Conservation (phyloP, 2,888 invertebrate genomes). For the Callinectes sapidus region DNA sequence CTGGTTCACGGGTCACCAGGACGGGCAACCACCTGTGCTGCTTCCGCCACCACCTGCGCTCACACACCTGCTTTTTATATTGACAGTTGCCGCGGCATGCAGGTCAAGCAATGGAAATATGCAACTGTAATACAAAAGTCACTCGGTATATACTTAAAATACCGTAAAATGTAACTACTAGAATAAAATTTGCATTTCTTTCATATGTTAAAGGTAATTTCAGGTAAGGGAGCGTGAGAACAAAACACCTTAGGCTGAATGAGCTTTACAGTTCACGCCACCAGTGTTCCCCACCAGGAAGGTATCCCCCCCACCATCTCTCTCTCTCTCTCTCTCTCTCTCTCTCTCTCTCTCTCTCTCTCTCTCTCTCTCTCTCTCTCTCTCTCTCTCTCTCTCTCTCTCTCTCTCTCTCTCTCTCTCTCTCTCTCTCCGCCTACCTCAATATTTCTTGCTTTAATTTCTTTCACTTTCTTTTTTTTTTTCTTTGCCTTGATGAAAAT, state of each 20-base stretch:
- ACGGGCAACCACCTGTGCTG: background rate
- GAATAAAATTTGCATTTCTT: background rate
- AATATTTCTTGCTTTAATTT: no score
- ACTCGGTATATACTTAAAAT: no score
- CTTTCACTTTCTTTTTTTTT: no score
- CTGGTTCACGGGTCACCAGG: background rate
- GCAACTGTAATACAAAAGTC: background rate
- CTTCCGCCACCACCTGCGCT: background rate
- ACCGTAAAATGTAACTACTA: background rate
- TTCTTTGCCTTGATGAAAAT: no score
- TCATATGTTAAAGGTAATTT: background rate
- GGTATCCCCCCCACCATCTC: background rate
- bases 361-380: background rate
- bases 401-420: background rate
- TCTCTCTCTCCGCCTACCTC: no score
- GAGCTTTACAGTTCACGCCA: background rate
- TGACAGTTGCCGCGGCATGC: background rate
- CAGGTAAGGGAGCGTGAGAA: background rate
- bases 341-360: conserved; percentile 13
- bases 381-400: conserved; percentile 24
- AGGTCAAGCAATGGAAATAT: background rate
- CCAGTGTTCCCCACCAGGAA: background rate
- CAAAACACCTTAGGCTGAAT: background rate
- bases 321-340: background rate
- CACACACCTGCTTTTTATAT: background rate